These are phyloP conservation scores for Danio kyathit DNA, from an alignment of 2,797 vertebrate species.

Conservation along the genomic window DNA sequence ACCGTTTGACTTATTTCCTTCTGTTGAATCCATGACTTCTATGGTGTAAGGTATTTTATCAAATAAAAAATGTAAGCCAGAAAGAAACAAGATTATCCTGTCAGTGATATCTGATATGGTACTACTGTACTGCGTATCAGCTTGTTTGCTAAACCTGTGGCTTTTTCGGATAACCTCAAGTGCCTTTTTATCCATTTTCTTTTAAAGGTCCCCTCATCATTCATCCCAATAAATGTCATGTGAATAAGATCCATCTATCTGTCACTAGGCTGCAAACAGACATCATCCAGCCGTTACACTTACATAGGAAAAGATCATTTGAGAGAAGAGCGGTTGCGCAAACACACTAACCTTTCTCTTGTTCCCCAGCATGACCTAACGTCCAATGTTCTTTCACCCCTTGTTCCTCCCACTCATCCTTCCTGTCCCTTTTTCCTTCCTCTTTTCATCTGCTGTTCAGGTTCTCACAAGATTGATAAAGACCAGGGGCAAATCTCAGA, in stretches of 20 bases:
- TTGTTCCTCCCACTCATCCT: slow-evolving; percentile 3
- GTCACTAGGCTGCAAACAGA: background rate
- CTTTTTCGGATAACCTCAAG: background rate
- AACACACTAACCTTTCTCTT: slow-evolving; percentile 30
- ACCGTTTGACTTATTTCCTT: background rate
- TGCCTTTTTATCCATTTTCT: background rate
- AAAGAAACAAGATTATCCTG: slow-evolving; percentile 2
- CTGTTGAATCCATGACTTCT: background rate
- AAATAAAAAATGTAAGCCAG: background rate
- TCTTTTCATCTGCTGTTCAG: slow-evolving; percentile 68
- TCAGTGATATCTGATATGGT: background rate
- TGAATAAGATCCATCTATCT: background rate
- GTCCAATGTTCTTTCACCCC: slow-evolving; percentile 4
- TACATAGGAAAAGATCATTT: background rate
- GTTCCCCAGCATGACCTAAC: slow-evolving; percentile 15
- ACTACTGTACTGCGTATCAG: background rate
- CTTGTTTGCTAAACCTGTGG: background rate
- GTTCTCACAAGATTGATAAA: slow-evolving; percentile 97
- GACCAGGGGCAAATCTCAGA: slow-evolving; percentile 97
- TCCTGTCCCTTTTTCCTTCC: slow-evolving; percentile 23
- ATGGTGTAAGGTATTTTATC: too few relatives aligned
- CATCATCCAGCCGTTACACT: background rate
- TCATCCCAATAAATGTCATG: background rate
- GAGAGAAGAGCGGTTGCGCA: background rate
- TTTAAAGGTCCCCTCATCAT: background rate